Base-by-base conservation (phyloP, 1,140 invertebrate species). In the Drosophila seguyi region DNA sequence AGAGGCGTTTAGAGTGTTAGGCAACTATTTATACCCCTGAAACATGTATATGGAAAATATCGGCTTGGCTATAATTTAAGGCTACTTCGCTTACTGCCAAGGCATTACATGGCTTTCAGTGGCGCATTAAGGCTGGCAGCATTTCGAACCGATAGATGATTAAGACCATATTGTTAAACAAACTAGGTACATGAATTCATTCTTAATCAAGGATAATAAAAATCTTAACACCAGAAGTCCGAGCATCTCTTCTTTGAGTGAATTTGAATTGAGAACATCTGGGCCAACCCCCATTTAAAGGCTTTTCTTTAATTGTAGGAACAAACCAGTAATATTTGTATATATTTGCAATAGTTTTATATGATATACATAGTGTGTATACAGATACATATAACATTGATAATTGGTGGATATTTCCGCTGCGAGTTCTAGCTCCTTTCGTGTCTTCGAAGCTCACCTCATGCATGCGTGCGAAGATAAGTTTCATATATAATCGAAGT, bases 281-380 rank as follows among this genome's bases (percentile, higher is more conserved):
- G 8, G 11, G 50, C 5, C 8, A 52, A 5, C 13, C 29, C 50
- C 50, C 13, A 52, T 34, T 22, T 14, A 53, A 53, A 53, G 50
- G 1, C 20, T 10, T 2, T 0, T 6, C 6, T 45, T 50, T 48
- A 75, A 78, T 65, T 86, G 52, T 81, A 75, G 83, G 80, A 91
- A 81, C 87, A 91, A 90, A 90, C 86, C 79, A 78, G 57, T 85
- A 80, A 90, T 86, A 85, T 31, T 44, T 87, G 48, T 85, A 79
- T 85, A 78, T 78, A 74, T 73, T 50, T 68, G 63, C 65, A 55
- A 74, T 81, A 78, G 57, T 44, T 69, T 77, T 62, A 79, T 81
- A 57, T 42, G 22, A 79, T 78, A 66, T 45, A 48, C 39, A 67
- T 71, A 75, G 47, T 67, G 57, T 82, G 75, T 83, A 74, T 76